These are phyloP conservation scores for Oryzias melastigma DNA, from an alignment of 2,113 vertebrate genomes.

Conservation along the genomic window DNA sequence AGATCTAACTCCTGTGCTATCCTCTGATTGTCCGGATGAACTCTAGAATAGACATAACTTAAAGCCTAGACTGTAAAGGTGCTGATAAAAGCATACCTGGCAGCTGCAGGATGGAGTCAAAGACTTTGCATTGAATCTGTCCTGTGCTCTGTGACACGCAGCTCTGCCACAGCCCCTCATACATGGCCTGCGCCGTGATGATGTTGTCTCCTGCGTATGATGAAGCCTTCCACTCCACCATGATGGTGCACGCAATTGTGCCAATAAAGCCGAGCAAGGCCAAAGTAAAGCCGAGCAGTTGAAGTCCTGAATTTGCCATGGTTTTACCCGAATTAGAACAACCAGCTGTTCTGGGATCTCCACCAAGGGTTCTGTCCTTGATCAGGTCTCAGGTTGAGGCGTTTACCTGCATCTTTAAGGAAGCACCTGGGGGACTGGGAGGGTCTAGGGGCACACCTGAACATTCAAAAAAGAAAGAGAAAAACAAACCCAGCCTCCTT, in stretches of 20 bases:
- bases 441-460: not conserved
- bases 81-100: constrained; percentile 67
- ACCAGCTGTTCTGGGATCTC: too few species aligned
- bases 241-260: constrained; percentile 81
- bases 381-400: not conserved
- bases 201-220: constrained; percentile 91
- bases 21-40: not conserved
- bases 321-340: not conserved
- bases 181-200: constrained; percentile 91
- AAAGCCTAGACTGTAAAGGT: not conserved
- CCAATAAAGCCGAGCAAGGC: constrained; percentile 87
- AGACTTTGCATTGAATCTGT: constrained; percentile 93
- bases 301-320: constrained; percentile 89
- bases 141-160: constrained; percentile 94
- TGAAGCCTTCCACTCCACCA: constrained; percentile 94
- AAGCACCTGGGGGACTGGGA: constrained; percentile 40
- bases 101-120: constrained; percentile 88
- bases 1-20: too few species aligned
- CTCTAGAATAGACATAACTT: not conserved
- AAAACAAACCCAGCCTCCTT: too few species aligned
- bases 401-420: constrained; percentile 34
- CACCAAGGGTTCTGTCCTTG: too few species aligned
- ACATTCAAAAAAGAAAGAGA: too few species aligned
- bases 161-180: constrained; percentile 92
- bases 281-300: constrained; percentile 86